Evolutionary conservation across 2,888 invertebrate genomes (phyloP).

Genomic region (Thymelicus acteon): DNA sequence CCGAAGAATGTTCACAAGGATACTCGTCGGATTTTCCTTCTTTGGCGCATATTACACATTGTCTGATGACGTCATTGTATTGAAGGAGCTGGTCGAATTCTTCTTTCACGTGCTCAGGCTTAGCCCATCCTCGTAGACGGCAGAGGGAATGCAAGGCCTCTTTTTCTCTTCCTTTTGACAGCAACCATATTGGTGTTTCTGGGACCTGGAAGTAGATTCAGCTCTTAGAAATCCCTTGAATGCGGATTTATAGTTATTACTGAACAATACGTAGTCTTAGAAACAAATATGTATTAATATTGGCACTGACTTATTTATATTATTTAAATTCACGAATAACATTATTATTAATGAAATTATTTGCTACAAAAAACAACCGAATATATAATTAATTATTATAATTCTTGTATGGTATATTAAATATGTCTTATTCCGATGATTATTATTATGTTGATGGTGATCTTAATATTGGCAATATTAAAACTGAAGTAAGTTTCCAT

Average conservation of each 20-base stretch:
- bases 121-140: slow-evolving; percentile 83
- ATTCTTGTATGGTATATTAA: too few species aligned
- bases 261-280: too few species aligned
- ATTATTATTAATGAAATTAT: too few species aligned
- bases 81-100: slow-evolving; percentile 77
- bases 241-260: not conserved
- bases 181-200: slow-evolving; percentile 85
- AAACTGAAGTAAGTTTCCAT: too few species aligned
- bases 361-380: too few species aligned
- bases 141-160: slow-evolving; percentile 83
- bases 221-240: slow-evolving; percentile 1
- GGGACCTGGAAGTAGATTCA: slow-evolving; percentile 72
- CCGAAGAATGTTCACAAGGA: slow-evolving; percentile 61
- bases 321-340: too few species aligned
- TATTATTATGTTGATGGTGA: too few species aligned
- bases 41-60: slow-evolving; percentile 67
- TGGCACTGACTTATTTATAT: too few species aligned
- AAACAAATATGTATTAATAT: too few species aligned
- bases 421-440: too few species aligned
- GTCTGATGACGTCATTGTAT: slow-evolving; percentile 68
- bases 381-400: too few species aligned
- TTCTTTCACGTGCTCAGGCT: slow-evolving; percentile 77
- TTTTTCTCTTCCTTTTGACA: slow-evolving; percentile 81
- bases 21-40: slow-evolving; percentile 53
- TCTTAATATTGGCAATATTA: too few species aligned